phyloP scores from a whole-genome alignment of 2,113 vertebrate species.

The Morone chrysops region DNA sequence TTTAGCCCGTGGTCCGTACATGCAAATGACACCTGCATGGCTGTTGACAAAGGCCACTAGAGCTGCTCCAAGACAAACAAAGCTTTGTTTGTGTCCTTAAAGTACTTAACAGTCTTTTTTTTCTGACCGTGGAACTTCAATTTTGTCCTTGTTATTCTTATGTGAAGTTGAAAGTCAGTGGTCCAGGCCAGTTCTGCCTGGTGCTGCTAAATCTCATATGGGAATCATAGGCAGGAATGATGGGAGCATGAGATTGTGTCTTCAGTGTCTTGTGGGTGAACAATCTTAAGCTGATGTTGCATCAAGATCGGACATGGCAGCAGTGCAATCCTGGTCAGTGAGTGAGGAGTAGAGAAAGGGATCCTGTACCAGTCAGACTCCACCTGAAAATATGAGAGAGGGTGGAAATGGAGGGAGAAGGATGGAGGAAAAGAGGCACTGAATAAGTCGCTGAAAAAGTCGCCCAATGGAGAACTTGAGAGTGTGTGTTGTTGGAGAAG shows the following conservation, averaged over 20 bases:
- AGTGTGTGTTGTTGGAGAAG: not conserved
- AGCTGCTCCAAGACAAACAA: constrained; percentile 26
- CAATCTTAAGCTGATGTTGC: constrained; percentile 28
- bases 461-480: constrained; percentile 32
- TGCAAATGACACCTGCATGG: constrained; percentile 99
- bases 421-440: constrained; percentile 61
- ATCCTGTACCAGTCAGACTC: constrained; percentile 47
- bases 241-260: constrained; percentile 3
- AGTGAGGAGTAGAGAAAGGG: constrained; percentile 37
- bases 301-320: constrained; percentile 37
- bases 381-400: constrained; percentile 74
- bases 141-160: constrained; percentile 4
- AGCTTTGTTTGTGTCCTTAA: constrained; percentile 15
- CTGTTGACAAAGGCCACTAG: constrained; percentile 66
- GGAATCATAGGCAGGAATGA: constrained; percentile 33
- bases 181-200: constrained; percentile 33
- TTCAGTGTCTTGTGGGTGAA: constrained; percentile 8
- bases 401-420: constrained; percentile 66
- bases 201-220: constrained; percentile 50
- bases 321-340: constrained; percentile 39
- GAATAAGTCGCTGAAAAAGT: constrained; percentile 50
- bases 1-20: constrained; percentile 98
- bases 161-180: constrained; percentile 45
- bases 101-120: constrained; percentile 6
- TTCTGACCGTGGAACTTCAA: not conserved